Percentiles rank a stretch among this genome's conserved stretches.
Conservation (phyloP, 2,888 invertebrate species). For the Acanthosepion esculentum region DNA sequence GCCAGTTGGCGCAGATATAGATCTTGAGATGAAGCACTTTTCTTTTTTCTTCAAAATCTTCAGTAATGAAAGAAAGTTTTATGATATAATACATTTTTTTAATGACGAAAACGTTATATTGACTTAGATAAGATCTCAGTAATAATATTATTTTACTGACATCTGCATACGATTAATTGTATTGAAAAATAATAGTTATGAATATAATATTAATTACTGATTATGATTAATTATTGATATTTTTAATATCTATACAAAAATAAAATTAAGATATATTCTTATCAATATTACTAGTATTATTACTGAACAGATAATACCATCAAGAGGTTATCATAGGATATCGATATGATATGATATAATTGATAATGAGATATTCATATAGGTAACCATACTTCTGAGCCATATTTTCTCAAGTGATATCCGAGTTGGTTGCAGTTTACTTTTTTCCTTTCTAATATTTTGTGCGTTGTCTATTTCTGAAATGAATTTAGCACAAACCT, state of each 20-base stretch:
- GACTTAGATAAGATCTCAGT: neutral
- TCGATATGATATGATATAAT: neutral
- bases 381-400: neutral
- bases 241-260: neutral
- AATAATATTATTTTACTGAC: neutral
- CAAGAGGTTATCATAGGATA: neutral
- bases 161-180: neutral
- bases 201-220: neutral
- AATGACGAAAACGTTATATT: neutral
- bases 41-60: neutral
- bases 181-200: neutral
- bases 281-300: constrained; percentile 5
- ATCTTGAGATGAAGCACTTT: neutral
- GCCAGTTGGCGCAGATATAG: neutral
- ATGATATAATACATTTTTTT: neutral
- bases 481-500: too few relatives aligned
- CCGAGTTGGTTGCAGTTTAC: too few relatives aligned
- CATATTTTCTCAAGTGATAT: neutral
- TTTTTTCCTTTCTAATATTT: too few relatives aligned
- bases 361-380: neutral
- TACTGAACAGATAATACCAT: neutral
- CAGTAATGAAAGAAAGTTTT: neutral
- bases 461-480: too few relatives aligned
- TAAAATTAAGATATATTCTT: neutral
- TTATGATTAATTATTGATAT: neutral